Conservation (phyloP, 2,888 invertebrate species). For the Sinopyrophorus schimmeli region DNA sequence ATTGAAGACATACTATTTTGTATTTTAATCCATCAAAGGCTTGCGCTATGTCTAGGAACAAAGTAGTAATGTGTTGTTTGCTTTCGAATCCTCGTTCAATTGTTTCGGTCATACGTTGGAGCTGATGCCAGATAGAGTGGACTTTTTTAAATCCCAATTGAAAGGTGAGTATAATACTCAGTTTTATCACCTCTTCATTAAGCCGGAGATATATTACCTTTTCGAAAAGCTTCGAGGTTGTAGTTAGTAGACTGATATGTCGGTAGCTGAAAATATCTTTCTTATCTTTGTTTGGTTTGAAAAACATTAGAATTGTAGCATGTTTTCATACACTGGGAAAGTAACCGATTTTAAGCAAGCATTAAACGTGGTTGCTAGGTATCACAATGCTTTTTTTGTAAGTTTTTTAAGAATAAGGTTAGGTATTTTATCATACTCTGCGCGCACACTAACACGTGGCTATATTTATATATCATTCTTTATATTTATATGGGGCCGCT, state of each 20-base stretch:
- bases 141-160: conserved; percentile 39
- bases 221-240: too few relatives aligned
- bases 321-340: conserved; percentile 30
- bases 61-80: conserved; percentile 30
- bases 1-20: too few relatives aligned
- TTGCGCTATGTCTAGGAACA: conserved; percentile 4
- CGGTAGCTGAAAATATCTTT: conserved; percentile 25
- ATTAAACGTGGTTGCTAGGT: conserved; percentile 28
- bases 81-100: conserved; percentile 20
- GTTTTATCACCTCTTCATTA: conserved; percentile 1
- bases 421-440: conserved; percentile 5
- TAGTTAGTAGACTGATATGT: too few relatives aligned
- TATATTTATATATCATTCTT: too few relatives aligned
- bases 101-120: conserved; percentile 29
- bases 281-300: conserved; percentile 30
- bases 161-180: not conserved
- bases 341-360: conserved; percentile 16
- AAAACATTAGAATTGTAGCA: conserved; percentile 27
- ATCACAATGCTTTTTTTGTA: conserved; percentile 23
- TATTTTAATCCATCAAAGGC: too few relatives aligned
- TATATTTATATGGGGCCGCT: too few relatives aligned
- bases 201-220: not conserved
- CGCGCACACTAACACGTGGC: too few relatives aligned
- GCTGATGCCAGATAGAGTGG: conserved; percentile 34
- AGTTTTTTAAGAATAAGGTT: conserved; percentile 5